Evolutionary conservation across 2,113 vertebrate genomes (phyloP).

Genomic region (Pangasianodon gigas): DNA sequence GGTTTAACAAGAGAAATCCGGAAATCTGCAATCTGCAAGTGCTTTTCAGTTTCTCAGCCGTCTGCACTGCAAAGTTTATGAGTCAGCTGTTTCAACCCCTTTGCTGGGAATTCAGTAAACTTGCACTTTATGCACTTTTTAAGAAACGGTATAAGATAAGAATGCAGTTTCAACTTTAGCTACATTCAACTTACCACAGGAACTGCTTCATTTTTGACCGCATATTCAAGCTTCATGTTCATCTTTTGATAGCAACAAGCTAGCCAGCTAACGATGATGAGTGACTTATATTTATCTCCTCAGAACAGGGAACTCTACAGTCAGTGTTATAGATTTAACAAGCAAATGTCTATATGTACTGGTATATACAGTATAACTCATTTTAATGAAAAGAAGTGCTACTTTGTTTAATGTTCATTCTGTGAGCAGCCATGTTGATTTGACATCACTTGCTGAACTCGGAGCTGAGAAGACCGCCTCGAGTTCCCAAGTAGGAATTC

Average conservation of each 20-base stretch:
- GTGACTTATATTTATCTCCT: not conserved
- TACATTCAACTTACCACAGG: too few species aligned
- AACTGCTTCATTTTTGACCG: too few species aligned
- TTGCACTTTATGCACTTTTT: too few species aligned
- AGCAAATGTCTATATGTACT: too few species aligned
- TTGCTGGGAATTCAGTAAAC: not conserved
- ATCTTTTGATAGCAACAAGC: too few species aligned
- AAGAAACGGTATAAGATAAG: not conserved
- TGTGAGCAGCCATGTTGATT: too few species aligned
- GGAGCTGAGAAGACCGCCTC: not conserved
- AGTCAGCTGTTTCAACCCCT: not conserved
- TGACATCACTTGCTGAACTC: not conserved
- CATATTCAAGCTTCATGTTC: too few species aligned
- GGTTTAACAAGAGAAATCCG: not conserved
- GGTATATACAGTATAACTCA: too few species aligned
- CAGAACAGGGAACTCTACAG: not conserved
- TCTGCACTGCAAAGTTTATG: not conserved
- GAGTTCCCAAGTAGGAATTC: not conserved
- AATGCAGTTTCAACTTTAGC: not conserved
- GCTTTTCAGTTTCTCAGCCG: not conserved
- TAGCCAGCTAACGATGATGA: not conserved
- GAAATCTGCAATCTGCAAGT: not conserved
- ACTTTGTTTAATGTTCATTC: not conserved
- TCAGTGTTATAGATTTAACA: not conserved
- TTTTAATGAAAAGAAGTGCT: not conserved